Evolutionary conservation across 2,888 invertebrate genomes (phyloP).

Genomic region (Drosophila mettleri): DNA sequence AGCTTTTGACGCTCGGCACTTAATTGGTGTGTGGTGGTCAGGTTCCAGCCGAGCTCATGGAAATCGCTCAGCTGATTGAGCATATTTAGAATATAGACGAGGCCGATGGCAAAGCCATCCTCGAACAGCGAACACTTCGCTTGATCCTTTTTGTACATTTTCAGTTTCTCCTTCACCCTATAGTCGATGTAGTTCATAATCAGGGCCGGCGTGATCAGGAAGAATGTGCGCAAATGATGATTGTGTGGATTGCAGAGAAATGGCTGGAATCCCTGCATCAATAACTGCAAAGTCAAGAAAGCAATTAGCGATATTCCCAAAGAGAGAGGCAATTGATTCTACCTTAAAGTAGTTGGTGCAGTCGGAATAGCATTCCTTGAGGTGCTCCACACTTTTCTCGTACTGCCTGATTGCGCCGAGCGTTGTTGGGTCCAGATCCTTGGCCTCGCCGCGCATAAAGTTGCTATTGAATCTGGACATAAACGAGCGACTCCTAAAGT

Average conservation of each 20-base stretch:
- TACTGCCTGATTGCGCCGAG: conserved; percentile 89
- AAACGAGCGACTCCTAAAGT: conserved; percentile 95
- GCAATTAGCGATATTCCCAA: neutral
- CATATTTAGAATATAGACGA: conserved; percentile 95
- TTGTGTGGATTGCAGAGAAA: conserved; percentile 94
- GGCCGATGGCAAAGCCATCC: conserved; percentile 98
- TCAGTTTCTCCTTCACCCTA: conserved; percentile 95
- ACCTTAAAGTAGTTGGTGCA: conserved; percentile 83
- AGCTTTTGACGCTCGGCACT: conserved; percentile 87
- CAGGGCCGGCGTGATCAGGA: conserved; percentile 95
- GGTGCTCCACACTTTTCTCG: conserved; percentile 91
- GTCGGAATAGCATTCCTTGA: conserved; percentile 92
- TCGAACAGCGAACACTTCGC: conserved; percentile 96
- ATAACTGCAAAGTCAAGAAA: conserved; percentile 86
- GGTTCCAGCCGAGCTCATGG: conserved; percentile 98
- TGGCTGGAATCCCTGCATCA: conserved; percentile 96
- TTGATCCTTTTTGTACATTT: conserved; percentile 92
- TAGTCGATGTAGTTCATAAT: conserved; percentile 98
- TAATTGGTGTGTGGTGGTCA: conserved; percentile 92
- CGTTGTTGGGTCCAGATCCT: conserved; percentile 87
- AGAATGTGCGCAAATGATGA: conserved; percentile 95
- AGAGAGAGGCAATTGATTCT: neutral
- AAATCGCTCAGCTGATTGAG: conserved; percentile 94
- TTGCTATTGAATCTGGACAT: conserved; percentile 91
- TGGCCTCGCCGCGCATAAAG: conserved; percentile 87